Conservation (phyloP, 1,140 invertebrate genomes). For the Latrodectus geometricus region DNA sequence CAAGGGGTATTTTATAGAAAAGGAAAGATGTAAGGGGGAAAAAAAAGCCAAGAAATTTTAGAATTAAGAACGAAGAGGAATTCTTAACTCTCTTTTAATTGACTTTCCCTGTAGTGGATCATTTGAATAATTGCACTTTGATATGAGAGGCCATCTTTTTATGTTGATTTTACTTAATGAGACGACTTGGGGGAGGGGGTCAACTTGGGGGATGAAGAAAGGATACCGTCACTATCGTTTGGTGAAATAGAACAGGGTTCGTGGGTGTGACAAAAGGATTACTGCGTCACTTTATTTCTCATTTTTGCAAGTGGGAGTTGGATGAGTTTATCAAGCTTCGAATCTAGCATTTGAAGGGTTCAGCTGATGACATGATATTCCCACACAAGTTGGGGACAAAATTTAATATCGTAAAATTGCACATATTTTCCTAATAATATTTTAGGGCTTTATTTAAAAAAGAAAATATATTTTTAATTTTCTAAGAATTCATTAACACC, state of each 20-base stretch:
- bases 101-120: slow-evolving; percentile 55
- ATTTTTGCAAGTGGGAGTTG: background rate
- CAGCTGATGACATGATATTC: background rate
- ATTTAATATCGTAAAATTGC: background rate
- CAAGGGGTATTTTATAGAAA: background rate
- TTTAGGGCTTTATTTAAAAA: too few species aligned
- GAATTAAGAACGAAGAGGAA: background rate
- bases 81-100: slow-evolving; percentile 51
- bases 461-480: too few species aligned
- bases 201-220: background rate
- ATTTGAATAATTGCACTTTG: slow-evolving; percentile 59
- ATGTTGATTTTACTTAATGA: slow-evolving; percentile 57
- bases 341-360: slow-evolving; percentile 29
- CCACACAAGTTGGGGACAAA: background rate
- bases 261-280: slow-evolving; percentile 59
- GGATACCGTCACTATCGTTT: slow-evolving; percentile 39
- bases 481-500: too few species aligned
- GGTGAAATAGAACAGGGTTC: slow-evolving; percentile 52
- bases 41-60: slow-evolving; percentile 6
- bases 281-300: slow-evolving; percentile 47
- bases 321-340: slow-evolving; percentile 23
- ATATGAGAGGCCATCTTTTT: slow-evolving; percentile 36
- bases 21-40: background rate
- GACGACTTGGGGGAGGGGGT: background rate
- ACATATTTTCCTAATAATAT: background rate